A percentile compares a stretch with the other conserved stretches of the same genome.
Evolutionary conservation across 2,797 vertebrate genomes (phyloP).

Genomic region (Pantherophis alleghaniensis): DNA sequence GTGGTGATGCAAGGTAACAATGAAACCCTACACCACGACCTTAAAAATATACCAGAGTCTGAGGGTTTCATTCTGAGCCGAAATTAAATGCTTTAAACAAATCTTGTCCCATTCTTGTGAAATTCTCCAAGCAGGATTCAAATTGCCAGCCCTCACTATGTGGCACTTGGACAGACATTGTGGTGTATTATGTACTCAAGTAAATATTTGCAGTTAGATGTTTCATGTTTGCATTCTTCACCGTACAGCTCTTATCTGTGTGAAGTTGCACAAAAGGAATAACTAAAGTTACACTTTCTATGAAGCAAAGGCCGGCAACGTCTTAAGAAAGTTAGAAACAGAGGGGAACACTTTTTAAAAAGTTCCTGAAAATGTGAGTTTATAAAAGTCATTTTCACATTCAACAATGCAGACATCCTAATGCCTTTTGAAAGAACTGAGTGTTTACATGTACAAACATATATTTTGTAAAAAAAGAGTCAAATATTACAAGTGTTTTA

Average conservation of each 20-base stretch:
- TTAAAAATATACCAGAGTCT: background rate
- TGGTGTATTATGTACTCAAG: background rate
- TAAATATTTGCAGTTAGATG: slow-evolving; percentile 28
- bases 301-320: background rate
- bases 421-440: background rate
- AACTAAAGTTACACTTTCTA: background rate
- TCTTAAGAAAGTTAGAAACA: background rate
- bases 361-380: background rate
- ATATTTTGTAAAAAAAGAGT: background rate
- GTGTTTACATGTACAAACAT: background rate
- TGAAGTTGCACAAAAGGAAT: background rate
- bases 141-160: background rate
- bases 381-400: background rate
- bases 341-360: background rate
- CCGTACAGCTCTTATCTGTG: background rate
- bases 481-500: background rate
- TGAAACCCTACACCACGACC: background rate
- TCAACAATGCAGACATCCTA: slow-evolving; percentile 1
- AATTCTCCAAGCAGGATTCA: slow-evolving; percentile 1
- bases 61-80: slow-evolving; percentile 10
- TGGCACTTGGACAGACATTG: background rate
- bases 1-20: slow-evolving; percentile 14
- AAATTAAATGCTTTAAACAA: slow-evolving; percentile 13
- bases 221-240: slow-evolving; percentile 8
- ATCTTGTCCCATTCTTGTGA: slow-evolving; percentile 9